A percentile compares a stretch with the other conserved stretches of the same genome.
Evolutionary conservation across 37 sponge, comb jelly and placozoan genomes (phyloP).

Genomic region (Agelas oroides): DNA sequence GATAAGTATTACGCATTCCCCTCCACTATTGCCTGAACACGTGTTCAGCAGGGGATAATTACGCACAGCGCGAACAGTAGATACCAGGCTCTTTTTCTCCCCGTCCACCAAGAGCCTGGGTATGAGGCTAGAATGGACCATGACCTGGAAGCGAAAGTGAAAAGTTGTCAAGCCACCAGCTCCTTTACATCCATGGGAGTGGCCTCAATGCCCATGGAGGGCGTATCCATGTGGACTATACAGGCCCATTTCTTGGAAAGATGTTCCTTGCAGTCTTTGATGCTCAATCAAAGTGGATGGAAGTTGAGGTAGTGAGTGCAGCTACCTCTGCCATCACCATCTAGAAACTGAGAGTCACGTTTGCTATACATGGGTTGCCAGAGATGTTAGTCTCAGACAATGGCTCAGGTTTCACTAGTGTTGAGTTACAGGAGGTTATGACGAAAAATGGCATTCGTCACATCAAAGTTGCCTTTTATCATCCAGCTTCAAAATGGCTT

Average conservation of each 20-base stretch:
- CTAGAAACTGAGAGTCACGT: not conserved
- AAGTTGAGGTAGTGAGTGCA: not conserved
- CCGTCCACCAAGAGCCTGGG: too few species aligned
- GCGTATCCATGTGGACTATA: constrained; percentile 38
- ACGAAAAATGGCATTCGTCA: constrained; percentile 43
- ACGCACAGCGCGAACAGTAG: too few species aligned
- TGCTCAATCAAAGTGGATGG: constrained; percentile 56
- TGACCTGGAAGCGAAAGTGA: constrained; percentile 15
- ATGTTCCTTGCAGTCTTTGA: constrained; percentile 50
- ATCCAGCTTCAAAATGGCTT: constrained; percentile 29
- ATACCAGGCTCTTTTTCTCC: too few species aligned
- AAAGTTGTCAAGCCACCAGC: constrained; percentile 5
- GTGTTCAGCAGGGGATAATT: too few species aligned
- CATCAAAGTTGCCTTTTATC: constrained; percentile 27
- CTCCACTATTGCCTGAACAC: too few species aligned
- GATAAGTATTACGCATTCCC: too few species aligned
- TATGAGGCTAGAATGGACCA: too few species aligned
- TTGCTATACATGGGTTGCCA: constrained; percentile 58
- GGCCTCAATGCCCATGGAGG: constrained; percentile 47
- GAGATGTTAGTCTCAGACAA: constrained; percentile 27
- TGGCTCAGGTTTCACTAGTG: constrained; percentile 21
- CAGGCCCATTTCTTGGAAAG: constrained; percentile 37
- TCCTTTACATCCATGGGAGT: constrained; percentile 45
- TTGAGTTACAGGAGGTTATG: constrained; percentile 30
- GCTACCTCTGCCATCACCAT: constrained; percentile 34